These are phyloP conservation scores for Saxidomus purpurata DNA, from an alignment of 1,140 invertebrate species.

Conservation along the genomic window DNA sequence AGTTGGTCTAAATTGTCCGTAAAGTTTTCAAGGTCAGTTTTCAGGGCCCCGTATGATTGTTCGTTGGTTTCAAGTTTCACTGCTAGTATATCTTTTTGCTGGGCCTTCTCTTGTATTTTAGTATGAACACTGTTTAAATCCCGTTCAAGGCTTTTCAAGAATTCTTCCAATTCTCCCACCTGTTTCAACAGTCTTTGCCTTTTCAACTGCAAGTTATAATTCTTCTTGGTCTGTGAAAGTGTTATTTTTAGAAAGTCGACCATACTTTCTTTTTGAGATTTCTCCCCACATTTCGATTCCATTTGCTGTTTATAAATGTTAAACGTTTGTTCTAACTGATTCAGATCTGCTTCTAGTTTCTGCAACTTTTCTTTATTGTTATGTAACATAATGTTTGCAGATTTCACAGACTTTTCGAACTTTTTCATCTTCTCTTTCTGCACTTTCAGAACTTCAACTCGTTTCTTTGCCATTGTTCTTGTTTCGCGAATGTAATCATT, in stretches of 20 bases:
- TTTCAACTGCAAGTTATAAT: slow-evolving; percentile 84
- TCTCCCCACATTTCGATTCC: slow-evolving; percentile 75
- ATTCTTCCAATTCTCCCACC: slow-evolving; percentile 80
- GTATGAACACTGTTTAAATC: slow-evolving; percentile 79
- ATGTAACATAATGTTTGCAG: slow-evolving; percentile 78
- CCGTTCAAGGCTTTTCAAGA: slow-evolving; percentile 78
- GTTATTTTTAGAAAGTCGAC: slow-evolving; percentile 84
- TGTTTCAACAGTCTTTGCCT: slow-evolving; percentile 80
- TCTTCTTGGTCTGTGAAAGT: slow-evolving; percentile 82
- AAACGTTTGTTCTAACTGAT: slow-evolving; percentile 79
- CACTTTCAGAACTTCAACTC: slow-evolving; percentile 79
- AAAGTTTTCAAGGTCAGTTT: slow-evolving; percentile 80
- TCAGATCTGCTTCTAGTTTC: slow-evolving; percentile 81
- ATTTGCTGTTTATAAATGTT: slow-evolving; percentile 74
- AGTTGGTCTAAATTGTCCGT: slow-evolving; percentile 79
- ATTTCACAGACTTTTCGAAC: slow-evolving; percentile 79
- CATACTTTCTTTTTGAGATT: slow-evolving; percentile 84
- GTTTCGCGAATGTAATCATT: slow-evolving; percentile 81
- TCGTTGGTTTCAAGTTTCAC: slow-evolving; percentile 80
- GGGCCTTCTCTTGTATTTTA: slow-evolving; percentile 78
- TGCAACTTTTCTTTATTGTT: slow-evolving; percentile 83
- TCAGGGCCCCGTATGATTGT: slow-evolving; percentile 79
- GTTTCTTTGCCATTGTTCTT: slow-evolving; percentile 75
- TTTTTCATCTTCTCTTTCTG: slow-evolving; percentile 82
- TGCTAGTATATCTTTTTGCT: slow-evolving; percentile 77